These are phyloP conservation scores for Brachionus sp. DNA, from an alignment of 1,140 invertebrate genomes.

Conservation along the genomic window DNA sequence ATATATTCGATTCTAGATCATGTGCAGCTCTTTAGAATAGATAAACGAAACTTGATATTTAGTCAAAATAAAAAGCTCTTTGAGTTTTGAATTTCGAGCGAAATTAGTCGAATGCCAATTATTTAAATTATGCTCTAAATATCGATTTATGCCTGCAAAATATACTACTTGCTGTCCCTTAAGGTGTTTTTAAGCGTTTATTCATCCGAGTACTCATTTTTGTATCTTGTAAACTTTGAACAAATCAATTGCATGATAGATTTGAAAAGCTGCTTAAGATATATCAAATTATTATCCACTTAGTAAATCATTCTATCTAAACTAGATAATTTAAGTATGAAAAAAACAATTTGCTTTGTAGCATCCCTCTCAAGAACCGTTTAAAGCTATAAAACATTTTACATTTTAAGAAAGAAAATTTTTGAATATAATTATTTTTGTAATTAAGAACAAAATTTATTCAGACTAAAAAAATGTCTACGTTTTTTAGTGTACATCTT, in stretches of 20 bases:
- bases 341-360: no score
- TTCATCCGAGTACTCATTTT: not conserved
- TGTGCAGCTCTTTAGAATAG: not conserved
- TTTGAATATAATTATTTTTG: no score
- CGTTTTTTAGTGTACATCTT: no score
- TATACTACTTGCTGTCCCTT: not conserved
- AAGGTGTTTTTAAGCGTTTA: not conserved
- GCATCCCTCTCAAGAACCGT: no score
- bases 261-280: not conserved
- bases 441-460: no score
- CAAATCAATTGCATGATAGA: not conserved
- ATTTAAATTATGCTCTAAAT: not conserved
- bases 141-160: not conserved
- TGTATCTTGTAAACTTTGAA: not conserved
- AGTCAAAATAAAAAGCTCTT: constrained; percentile 1
- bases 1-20: not conserved
- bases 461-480: no score
- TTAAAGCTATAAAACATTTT: no score
- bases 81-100: not conserved
- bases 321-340: no score
- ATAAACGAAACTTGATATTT: constrained; percentile 5
- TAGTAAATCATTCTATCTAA: not conserved
- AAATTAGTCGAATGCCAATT: not conserved
- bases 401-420: no score
- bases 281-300: not conserved